Percentiles rank a stretch among this genome's conserved stretches.
These are phyloP conservation scores for Calosoma granatense DNA, from an alignment of 1,140 invertebrate genomes.

Conservation along the genomic window DNA sequence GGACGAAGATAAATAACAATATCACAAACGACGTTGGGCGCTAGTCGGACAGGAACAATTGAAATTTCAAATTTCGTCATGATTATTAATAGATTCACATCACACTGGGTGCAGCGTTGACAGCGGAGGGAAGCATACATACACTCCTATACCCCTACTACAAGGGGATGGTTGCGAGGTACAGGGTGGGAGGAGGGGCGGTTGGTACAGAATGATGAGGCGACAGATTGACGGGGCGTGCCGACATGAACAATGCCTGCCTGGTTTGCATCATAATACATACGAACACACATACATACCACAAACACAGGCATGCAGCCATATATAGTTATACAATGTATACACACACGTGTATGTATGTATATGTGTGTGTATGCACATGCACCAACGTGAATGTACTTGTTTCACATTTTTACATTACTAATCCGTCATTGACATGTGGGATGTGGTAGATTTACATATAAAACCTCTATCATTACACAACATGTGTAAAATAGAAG, in stretches of 20 bases:
- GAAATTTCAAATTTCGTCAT: not conserved
- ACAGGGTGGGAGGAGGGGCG: no score
- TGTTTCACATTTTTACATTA: no score
- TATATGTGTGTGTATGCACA: no score
- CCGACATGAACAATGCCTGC: conserved; percentile 1
- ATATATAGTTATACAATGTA: not conserved
- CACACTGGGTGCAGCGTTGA: not conserved
- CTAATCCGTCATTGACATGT: no score
- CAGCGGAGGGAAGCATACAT: no score
- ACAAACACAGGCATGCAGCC: not conserved
- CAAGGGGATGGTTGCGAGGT: no score
- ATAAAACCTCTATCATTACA: no score
- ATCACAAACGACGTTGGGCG: not conserved
- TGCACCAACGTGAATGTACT: no score
- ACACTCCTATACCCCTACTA: not conserved
- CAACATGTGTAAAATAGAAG: no score
- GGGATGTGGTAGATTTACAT: no score
- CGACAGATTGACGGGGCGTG: conserved; percentile 6
- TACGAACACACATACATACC: no score
- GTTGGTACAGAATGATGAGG: not conserved
- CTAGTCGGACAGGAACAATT: not conserved
- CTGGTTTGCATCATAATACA: conserved; percentile 8
- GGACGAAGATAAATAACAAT: not conserved
- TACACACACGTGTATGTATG: no score
- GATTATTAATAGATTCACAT: not conserved